phyloP scores from a whole-genome alignment of 2,797 vertebrate species.

The Malacoctenus gilli region DNA sequence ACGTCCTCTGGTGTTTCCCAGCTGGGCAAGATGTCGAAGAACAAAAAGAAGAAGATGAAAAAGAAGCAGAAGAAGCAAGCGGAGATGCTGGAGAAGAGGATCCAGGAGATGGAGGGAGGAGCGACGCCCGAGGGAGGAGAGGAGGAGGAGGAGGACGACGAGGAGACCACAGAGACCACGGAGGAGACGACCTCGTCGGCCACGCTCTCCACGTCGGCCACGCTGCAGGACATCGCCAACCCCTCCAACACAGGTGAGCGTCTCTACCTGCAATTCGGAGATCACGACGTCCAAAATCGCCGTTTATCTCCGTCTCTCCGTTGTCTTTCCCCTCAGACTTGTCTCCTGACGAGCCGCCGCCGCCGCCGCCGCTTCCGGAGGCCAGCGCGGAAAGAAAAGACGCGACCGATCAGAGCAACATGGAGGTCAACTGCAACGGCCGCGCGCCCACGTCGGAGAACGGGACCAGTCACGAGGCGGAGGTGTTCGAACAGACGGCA shows the following conservation, averaged over 20 bases:
- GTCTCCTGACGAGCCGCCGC: slow-evolving; percentile 47
- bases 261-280: too few species aligned
- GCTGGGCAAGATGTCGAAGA: slow-evolving; percentile 96
- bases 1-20: slow-evolving; percentile 51
- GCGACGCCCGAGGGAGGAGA: slow-evolving; percentile 75
- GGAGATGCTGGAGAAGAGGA: slow-evolving; percentile 92
- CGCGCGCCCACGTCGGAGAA: slow-evolving; percentile 65
- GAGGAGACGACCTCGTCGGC: slow-evolving; percentile 75
- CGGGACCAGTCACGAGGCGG: slow-evolving; percentile 68
- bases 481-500: slow-evolving; percentile 58
- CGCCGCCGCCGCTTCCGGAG: slow-evolving; percentile 44
- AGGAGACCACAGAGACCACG: slow-evolving; percentile 76
- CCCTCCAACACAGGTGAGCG: slow-evolving; percentile 66
- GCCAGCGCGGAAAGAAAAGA: slow-evolving; percentile 4
- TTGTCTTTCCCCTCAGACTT: slow-evolving; percentile 56
- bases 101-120: slow-evolving; percentile 88
- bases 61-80: slow-evolving; percentile 98
- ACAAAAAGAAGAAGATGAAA: slow-evolving; percentile 99
- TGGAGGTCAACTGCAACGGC: slow-evolving; percentile 88
- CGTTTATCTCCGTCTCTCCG: too few species aligned
- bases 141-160: slow-evolving; percentile 86
- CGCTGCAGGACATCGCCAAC: slow-evolving; percentile 81
- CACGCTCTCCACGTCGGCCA: slow-evolving; percentile 77
- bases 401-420: slow-evolving; percentile 43
- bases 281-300: too few species aligned